Base-by-base conservation (phyloP, 2,797 vertebrate genomes). In the Sebastes steindachneri region DNA sequence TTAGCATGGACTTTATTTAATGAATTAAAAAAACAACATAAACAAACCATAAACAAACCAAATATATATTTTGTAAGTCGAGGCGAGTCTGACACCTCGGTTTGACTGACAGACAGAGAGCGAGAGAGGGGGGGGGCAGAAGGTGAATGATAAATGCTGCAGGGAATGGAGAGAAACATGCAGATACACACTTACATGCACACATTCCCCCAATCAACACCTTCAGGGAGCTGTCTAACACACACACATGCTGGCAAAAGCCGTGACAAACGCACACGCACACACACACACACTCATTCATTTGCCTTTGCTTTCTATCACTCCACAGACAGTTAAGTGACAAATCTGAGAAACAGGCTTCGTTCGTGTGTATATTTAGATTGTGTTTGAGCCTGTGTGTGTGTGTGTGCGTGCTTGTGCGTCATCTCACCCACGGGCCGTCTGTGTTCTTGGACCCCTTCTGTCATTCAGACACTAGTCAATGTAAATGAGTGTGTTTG, bases 351-450 rank as follows among this genome's bases (percentile, higher is more conserved):
- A 84, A 80, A 67, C 51, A 75, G 73, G 45, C 28, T 72, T 85
- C 1, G 2, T 76, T 29, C 54, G 66, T 71, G 58, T 79, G 68
- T 92, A 88, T 91, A 88, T 89, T 90, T 90, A 92, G 88, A 84
- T 82, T 71, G 45, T 60, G 62, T 73, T 64, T 29, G 53, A 58
- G 25, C 21, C 28, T 78, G 55, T 71, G 69, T 41, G 57, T 83
- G 66, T 68, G 62, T 80, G 62, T 72, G 55, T 58, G 57, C 45
- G 71, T 5, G 37, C 51, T 31, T 86, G 73, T 93, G 86, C 51
- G 72, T 94, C 88, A 93, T 90, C 83, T 86, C 92, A 89, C 92
- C 93, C 89, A 93, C 90, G 6, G 71, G 70, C 89, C 85, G 80
- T 89, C 89, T 93, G 91, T 90, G 88, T 90, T 90, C 86, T 74